Evolutionary conservation across 2,113 vertebrate species (phyloP), one percentile per base, ranked within the genome.

Genomic region (Erythrocebus patas): DNA sequence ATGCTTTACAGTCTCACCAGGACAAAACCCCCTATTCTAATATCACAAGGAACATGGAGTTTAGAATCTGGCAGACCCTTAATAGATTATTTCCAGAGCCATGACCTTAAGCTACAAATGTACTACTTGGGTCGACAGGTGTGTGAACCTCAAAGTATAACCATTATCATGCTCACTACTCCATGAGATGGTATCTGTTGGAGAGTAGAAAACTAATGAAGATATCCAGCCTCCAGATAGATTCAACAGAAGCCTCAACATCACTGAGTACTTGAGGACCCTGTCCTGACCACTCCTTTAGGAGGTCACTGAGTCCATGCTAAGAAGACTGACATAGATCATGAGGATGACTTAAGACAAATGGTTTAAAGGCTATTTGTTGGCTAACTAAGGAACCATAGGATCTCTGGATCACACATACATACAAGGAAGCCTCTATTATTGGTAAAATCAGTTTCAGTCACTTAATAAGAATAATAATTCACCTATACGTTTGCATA

Each of bases 331-430:
- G 43, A 93, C 45, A 0, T 1, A 40, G 8, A 64, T 84, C 8
- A 68, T 23, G 9, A 66, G 0, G 6, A n/a, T 61, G 7, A 40
- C 13, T 38, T 4, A 52, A n/a, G 23, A 80, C 6, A 10, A 30
- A n/a, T 4, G 4, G 18, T 57, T 20, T 88, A 38, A 87, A 83
- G 17, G 8, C 22, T 83, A 25, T 48, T 20, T 32, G 17, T 27
- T 79, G 5, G 10, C 43, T 66, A 38, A 14, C 18, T 72, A 84
- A 93, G n/a, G 70, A 35, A 43, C 8, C 0, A 0, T 40, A 50
- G 38, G 1, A 0, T 73, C 22, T 68, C n/a, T 35, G 18, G 6
- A 80, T 8, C 1, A 2, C 20, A 13, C 7, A 66, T 43, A 35
- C 0, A 11, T 23, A 50, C 9, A 85, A 80, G 7, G 9, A 84